These are phyloP conservation scores for Diplosoma virens DNA, from an alignment of 23 tunicate species.

Conservation along the genomic window DNA sequence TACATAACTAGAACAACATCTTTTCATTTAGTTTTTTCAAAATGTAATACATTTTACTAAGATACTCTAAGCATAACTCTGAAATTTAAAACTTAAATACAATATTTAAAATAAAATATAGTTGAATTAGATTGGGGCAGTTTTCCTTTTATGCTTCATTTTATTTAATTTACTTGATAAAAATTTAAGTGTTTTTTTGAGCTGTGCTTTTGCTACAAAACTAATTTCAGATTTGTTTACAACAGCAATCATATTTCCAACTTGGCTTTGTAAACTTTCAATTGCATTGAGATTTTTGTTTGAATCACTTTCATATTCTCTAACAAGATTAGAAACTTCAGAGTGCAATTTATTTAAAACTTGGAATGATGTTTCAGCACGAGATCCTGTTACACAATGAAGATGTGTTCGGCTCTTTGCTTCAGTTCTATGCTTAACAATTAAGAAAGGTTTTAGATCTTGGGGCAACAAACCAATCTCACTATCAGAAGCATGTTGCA, in stretches of 20 bases:
- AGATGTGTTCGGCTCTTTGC: constrained; percentile 3
- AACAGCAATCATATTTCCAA: background rate
- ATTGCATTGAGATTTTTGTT: background rate
- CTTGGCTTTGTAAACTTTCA: background rate
- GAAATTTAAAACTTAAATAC: too few species aligned
- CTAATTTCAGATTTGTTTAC: constrained; percentile 12
- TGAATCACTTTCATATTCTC: background rate
- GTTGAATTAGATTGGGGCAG: too few species aligned
- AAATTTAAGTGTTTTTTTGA: background rate
- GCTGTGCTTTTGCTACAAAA: background rate
- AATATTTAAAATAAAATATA: too few species aligned
- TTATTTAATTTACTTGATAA: background rate
- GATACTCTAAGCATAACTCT: too few species aligned
- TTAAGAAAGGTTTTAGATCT: background rate
- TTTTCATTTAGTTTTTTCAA: too few species aligned
- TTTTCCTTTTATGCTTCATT: background rate
- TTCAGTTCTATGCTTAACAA: background rate
- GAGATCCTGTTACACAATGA: constrained; percentile 11
- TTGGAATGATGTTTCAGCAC: background rate
- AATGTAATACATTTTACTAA: too few species aligned
- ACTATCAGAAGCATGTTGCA: background rate
- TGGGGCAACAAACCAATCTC: background rate
- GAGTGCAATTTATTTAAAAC: background rate
- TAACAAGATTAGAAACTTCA: background rate
- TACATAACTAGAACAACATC: too few species aligned